Percentiles rank a stretch among this genome's conserved stretches.
Conservation (phyloP, 30 jellyfish, hydroid and myxozoan genomes). For the Cassiopea xamachana region DNA sequence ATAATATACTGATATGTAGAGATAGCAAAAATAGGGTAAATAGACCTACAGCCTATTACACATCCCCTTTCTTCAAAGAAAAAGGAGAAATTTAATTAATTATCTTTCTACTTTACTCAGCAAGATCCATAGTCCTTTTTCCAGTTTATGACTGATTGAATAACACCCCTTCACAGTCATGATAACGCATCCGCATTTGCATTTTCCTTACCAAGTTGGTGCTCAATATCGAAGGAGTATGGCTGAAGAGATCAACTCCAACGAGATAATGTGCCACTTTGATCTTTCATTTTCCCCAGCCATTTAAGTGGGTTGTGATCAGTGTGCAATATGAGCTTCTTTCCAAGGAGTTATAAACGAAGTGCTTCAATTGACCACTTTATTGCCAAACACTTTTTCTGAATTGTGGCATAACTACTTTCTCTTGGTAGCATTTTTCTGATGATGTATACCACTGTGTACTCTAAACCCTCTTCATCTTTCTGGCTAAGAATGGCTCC, state of each 20-base stretch:
- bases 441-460: not conserved
- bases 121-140: not conserved
- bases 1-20: not conserved
- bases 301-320: conserved; percentile 30
- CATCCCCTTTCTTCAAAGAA: not conserved
- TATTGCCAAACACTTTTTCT: not conserved
- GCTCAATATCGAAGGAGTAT: conserved; percentile 11
- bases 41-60: not conserved
- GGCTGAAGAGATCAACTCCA: conserved; percentile 14
- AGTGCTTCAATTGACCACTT: not conserved
- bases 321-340: conserved; percentile 13
- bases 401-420: not conserved
- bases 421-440: not conserved
- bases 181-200: not conserved
- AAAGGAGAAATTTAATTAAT: not conserved
- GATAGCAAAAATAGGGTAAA: not conserved
- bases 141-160: not conserved
- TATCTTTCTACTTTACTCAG: not conserved
- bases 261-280: conserved; percentile 31
- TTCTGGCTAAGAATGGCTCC: not conserved
- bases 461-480: not conserved
- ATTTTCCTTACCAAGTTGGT: not conserved
- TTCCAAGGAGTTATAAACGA: not conserved
- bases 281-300: conserved; percentile 37
- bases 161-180: not conserved